These are phyloP conservation scores for Yponomeuta cagnagella DNA, from an alignment of 2,888 invertebrate species.

Conservation along the genomic window DNA sequence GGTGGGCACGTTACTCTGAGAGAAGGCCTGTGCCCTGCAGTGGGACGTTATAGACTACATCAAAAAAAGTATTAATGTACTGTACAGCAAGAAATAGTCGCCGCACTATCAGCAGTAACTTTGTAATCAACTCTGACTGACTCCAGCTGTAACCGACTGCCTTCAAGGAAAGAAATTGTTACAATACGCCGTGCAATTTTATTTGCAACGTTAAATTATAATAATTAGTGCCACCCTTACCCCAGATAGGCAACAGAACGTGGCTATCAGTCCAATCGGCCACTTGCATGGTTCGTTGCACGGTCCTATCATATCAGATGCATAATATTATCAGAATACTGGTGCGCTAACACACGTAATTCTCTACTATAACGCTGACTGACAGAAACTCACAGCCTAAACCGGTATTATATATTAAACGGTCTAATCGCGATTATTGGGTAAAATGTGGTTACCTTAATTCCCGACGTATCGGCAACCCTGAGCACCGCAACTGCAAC, in stretches of 20 bases:
- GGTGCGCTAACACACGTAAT: background rate
- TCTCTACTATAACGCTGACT: background rate
- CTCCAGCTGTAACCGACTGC: too few relatives aligned
- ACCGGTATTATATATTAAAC: background rate
- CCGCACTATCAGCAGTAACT: too few relatives aligned
- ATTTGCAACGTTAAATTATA: background rate
- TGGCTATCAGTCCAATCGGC: slow-evolving; percentile 16
- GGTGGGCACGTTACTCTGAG: too few relatives aligned
- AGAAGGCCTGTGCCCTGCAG: too few relatives aligned
- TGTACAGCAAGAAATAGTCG: too few relatives aligned
- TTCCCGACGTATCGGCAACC: too few relatives aligned
- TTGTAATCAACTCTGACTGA: too few relatives aligned
- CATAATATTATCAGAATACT: background rate
- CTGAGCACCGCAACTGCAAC: too few relatives aligned
- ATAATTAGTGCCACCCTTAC: slow-evolving; percentile 17
- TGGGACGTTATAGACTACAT: too few relatives aligned
- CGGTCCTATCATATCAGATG: slow-evolving; percentile 4
- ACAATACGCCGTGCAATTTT: background rate
- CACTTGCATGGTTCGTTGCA: background rate
- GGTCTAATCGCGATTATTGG: too few relatives aligned
- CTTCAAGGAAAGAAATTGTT: background rate
- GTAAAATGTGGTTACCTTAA: too few relatives aligned
- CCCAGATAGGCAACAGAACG: slow-evolving; percentile 14
- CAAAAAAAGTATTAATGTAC: too few relatives aligned
- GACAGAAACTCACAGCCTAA: background rate